Evolutionary conservation across 30 jellyfish, hydroid and myxozoan species (phyloP).

Genomic region (Aurelia coerulea): DNA sequence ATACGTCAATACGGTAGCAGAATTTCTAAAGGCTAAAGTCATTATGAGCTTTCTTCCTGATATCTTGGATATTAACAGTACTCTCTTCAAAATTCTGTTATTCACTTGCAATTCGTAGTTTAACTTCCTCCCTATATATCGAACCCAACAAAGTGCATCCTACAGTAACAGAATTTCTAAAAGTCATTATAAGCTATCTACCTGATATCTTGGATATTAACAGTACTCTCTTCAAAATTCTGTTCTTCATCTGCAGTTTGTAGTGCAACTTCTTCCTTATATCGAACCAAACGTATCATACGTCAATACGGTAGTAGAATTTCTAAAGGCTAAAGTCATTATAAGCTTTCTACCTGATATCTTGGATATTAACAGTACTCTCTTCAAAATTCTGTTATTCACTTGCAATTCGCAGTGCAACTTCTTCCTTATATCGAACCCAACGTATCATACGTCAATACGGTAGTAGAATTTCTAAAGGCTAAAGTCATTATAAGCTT

Average conservation of each 20-base stretch:
- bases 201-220: conserved; percentile 63
- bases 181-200: not conserved
- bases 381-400: conserved; percentile 53
- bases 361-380: conserved; percentile 64
- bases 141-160: too few relatives aligned
- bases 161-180: too few relatives aligned
- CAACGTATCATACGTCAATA: too few relatives aligned
- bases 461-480: too few relatives aligned
- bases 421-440: conserved; percentile 6
- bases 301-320: not conserved
- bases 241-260: conserved; percentile 58
- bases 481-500: not conserved
- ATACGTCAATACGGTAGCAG: not conserved
- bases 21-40: too few relatives aligned
- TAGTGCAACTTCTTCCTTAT: conserved; percentile 48
- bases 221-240: conserved; percentile 70
- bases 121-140: conserved; percentile 34
- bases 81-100: conserved; percentile 68
- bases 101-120: conserved; percentile 45
- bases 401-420: not conserved
- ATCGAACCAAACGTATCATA: too few relatives aligned
- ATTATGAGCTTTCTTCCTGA: not conserved
- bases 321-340: too few relatives aligned
- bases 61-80: conserved; percentile 68
- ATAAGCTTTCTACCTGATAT: conserved; percentile 10